Evolutionary conservation across 1,140 invertebrate species (phyloP).

Genomic region (Rhyzopertha dominica): DNA sequence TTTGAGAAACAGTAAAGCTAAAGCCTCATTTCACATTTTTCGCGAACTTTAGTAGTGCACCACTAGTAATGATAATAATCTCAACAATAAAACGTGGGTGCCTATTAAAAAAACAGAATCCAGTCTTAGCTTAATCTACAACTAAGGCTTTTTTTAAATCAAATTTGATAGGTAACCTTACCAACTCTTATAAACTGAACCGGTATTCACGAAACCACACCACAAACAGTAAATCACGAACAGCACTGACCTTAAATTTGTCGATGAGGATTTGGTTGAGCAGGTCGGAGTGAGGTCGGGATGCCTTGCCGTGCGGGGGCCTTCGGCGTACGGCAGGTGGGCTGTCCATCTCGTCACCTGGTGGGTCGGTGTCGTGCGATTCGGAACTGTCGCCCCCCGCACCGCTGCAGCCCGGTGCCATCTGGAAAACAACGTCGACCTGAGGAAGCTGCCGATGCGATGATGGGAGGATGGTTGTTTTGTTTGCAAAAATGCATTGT

Average conservation of each 20-base stretch:
- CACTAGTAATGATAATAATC: too few relatives aligned
- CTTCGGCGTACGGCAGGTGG: constrained; percentile 50
- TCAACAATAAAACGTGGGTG: too few relatives aligned
- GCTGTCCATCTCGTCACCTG: constrained; percentile 53
- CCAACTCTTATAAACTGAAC: too few relatives aligned
- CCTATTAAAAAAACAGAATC: too few relatives aligned
- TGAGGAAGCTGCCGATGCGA: neutral
- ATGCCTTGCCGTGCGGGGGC: constrained; percentile 24
- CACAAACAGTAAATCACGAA: too few relatives aligned
- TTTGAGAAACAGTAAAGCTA: too few relatives aligned
- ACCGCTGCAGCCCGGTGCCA: constrained; percentile 50
- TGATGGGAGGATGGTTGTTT: neutral
- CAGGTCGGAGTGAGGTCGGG: constrained; percentile 56
- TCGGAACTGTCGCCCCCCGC: constrained; percentile 55
- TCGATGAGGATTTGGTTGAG: constrained; percentile 58
- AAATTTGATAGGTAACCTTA: too few relatives aligned
- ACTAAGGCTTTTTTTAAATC: too few relatives aligned
- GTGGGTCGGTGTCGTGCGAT: constrained; percentile 57
- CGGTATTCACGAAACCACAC: too few relatives aligned
- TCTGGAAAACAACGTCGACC: constrained; percentile 42
- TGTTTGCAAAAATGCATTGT: constrained; percentile 10
- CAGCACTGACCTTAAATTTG: constrained; percentile 54
- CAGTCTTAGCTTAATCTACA: too few relatives aligned
- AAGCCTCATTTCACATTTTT: too few relatives aligned
- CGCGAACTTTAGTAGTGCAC: too few relatives aligned